Conservation (phyloP, 37 sponge, comb jelly and placozoan genomes). For the Bolinopsis microptera region DNA sequence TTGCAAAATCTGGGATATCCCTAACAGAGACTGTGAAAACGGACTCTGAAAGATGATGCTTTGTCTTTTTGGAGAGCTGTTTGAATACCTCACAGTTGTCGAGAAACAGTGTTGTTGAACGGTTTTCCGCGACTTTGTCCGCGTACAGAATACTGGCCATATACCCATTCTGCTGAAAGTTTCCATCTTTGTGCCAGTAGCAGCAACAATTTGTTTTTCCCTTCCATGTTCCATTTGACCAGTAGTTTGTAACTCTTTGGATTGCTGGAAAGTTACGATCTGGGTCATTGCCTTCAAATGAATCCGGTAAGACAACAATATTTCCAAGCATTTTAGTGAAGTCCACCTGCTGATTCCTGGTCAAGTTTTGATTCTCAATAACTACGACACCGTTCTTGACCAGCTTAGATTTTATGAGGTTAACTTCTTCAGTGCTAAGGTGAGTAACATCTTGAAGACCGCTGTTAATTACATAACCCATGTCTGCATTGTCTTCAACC, state of each 20-base stretch:
- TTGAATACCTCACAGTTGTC: not conserved
- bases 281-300: not conserved
- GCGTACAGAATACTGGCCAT: not conserved
- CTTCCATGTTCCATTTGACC: not conserved
- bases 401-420: not conserved
- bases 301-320: not conserved
- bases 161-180: not conserved
- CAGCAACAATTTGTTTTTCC: not conserved
- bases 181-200: constrained; percentile 14
- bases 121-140: not conserved
- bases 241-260: not conserved
- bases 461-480: not conserved
- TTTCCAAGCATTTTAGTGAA: not conserved
- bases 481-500: not conserved
- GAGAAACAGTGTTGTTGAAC: not conserved
- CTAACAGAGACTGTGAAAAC: not conserved
- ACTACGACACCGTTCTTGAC: not conserved
- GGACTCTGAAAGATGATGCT: not conserved
- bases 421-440: not conserved
- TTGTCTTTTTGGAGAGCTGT: not conserved
- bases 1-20: not conserved
- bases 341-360: not conserved
- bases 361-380: not conserved
- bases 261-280: not conserved
- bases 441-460: not conserved